Evolutionary conservation across 1,140 invertebrate genomes (phyloP), one percentile per base, ranked within the genome.

Genomic region (Pristionchus pacificus): DNA sequence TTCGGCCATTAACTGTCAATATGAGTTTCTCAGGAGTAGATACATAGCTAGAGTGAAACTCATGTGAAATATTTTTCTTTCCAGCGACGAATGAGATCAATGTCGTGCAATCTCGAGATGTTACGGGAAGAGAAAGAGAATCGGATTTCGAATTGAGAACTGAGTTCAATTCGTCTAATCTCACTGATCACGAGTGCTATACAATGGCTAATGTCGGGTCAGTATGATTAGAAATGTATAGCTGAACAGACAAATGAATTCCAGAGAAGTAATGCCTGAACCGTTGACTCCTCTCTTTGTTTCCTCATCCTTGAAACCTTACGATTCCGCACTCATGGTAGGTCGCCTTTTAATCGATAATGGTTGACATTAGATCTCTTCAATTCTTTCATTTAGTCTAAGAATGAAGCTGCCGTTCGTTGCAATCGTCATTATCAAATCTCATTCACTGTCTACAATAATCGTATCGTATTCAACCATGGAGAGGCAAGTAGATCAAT

Each of bases 81-180:
- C 27, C 28, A 49, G 10, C 57, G 32, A 25, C 57, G 6, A 24
- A 33, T 89, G 91, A 88, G 69, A 85, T 84, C 1, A 87, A 87
- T 72, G 82, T 85, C 15, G 84, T 85, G 85, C 87, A 79, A 75
- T 70, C 74, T 65, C 33, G 30, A 60, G 69, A 72, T 76, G 38
- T 68, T 65, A 33, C 63, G 68, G 58, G 67, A 60, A 55, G 60
- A 65, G 76, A 75, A 61, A 65, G 67, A 32, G 67, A 74, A 70
- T 14, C 49, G 49, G n/a, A 49, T 19, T 68, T 68, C 19, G 66
- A 68, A 60, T 59, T 60, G 30, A 59, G 33, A 25, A 68, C 66
- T 1, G 66, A 68, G 30, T 68, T 59, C 19, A 60, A 68, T 32
- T 68, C 66, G 0, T 31, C 66, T 28, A 68, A 31, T 60, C 31